Evolutionary conservation across 1,140 invertebrate genomes (phyloP).

Genomic region (Bombus vancouverensis): DNA sequence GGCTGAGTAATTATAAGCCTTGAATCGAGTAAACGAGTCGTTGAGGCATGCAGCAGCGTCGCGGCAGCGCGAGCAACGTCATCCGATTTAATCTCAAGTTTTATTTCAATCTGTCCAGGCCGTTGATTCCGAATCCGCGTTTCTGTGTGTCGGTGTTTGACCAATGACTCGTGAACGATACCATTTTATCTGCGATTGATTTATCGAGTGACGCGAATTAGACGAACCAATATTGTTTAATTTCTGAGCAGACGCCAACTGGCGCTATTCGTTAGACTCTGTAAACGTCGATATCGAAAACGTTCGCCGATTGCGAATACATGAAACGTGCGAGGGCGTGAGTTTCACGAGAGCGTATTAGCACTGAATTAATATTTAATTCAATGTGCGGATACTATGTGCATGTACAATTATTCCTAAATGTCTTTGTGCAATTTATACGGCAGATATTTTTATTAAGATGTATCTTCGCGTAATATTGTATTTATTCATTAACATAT

Average conservation of each 20-base stretch:
- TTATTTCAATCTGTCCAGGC: not conserved
- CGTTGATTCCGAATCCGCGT: not conserved
- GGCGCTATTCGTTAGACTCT: not conserved
- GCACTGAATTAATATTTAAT: not conserved
- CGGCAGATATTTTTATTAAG: too few species aligned
- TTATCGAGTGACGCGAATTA: not conserved
- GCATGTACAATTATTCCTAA: not conserved
- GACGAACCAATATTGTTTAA: not conserved
- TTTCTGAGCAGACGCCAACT: not conserved
- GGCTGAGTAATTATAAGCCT: conserved; percentile 80
- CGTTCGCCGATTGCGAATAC: not conserved
- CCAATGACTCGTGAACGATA: not conserved
- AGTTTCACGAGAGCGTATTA: not conserved
- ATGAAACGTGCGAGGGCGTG: not conserved
- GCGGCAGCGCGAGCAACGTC: conserved; percentile 45
- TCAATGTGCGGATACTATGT: too few species aligned
- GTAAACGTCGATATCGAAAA: not conserved
- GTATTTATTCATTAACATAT: too few species aligned
- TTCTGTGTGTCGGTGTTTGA: not conserved
- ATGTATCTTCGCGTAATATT: too few species aligned
- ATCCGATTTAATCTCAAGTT: conserved; percentile 35
- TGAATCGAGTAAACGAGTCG: conserved; percentile 78
- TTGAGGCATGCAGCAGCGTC: conserved; percentile 56
- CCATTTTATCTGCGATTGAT: conserved; percentile 11
- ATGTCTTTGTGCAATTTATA: not conserved